Evolutionary conservation across 2,888 invertebrate species (phyloP), one percentile per base, ranked within the genome.

Genomic region (Drosophila trichaetosa): DNA sequence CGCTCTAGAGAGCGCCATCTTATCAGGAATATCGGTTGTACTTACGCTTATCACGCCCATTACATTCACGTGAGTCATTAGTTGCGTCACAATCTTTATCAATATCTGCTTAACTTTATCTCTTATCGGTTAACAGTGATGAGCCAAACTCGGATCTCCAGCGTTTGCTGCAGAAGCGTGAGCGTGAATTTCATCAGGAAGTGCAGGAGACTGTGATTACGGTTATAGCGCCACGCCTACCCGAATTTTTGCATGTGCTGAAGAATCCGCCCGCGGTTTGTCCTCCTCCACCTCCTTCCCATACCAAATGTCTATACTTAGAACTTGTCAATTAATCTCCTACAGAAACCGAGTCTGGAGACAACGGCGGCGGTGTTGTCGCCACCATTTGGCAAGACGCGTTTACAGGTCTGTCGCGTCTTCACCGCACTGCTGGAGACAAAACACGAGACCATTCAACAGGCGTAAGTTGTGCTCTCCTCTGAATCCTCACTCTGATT

Each of bases 21-120:
- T 96, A 76, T 96, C 96, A 93, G 97, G 97, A 91, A 95, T 97
- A 90, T 95, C 95, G 93, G 95, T 97, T 92, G 95, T 97, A 93
- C 95, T 97, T 91, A 95, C 95, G 79, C 94, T 97, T 89, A 94
- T 97, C 82, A 91, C 90, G 81, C 93, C 91, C 65, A 90, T 90
- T 67, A 90, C 83, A 63, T 89, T 91, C 81, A 87, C 87, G 92
- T 92, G 79, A 89, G 92, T 89, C 31, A 29, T n/a, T 11, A 11
- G 11, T 24, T 46, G 46, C 46, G 46, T 8, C 8, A 24, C 4
- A 31, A 31, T 11, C 6, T 5, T 21, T 21, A 21, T 6, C 8
- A 21, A 36, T 54, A 24, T 21, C n/a, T 13, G 4, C 8, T 46
- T 24, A 24, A 46, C 42, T 21, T 42, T 31, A 53, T 61, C 24